phyloP scores from a whole-genome alignment of 2,113 vertebrate species.

The Ahaetulla prasina region DNA sequence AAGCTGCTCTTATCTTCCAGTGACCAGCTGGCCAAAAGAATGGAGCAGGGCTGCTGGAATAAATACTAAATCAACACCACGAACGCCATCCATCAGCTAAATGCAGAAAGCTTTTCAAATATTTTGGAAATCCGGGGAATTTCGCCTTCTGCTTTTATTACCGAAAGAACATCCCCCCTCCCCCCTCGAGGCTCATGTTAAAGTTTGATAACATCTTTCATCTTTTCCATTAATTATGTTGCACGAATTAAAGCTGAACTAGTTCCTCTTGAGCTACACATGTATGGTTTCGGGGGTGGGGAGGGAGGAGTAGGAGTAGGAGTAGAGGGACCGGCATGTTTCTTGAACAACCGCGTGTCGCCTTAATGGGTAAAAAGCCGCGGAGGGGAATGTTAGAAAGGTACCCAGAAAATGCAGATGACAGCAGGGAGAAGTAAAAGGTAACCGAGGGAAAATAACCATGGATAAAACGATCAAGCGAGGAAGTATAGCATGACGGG shows the following conservation, averaged over 20 bases:
- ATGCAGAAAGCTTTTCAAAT: slow-evolving; percentile 23
- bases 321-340: neutral
- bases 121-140: slow-evolving; percentile 28
- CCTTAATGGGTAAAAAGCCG: slow-evolving; percentile 51
- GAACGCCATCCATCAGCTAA: neutral
- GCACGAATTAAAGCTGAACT: slow-evolving; percentile 39
- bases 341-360: slow-evolving; percentile 34
- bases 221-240: slow-evolving; percentile 27
- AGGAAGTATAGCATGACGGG: slow-evolving; percentile 57
- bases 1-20: neutral
- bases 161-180: slow-evolving; percentile 11
- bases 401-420: slow-evolving; percentile 57
- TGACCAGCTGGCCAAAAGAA: slow-evolving; percentile 18
- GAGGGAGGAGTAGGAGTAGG: no score
- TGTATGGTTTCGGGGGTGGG: slow-evolving; percentile 21
- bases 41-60: neutral
- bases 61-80: neutral
- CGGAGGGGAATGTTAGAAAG: slow-evolving; percentile 44
- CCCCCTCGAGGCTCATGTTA: slow-evolving; percentile 33
- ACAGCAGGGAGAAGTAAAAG: slow-evolving; percentile 53
- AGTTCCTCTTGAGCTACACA: slow-evolving; percentile 23
- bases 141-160: slow-evolving; percentile 29
- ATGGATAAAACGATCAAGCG: slow-evolving; percentile 59
- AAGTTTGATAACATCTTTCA: slow-evolving; percentile 46
- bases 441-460: slow-evolving; percentile 50